Evolutionary conservation across 2,888 invertebrate species (phyloP), one percentile per base, ranked within the genome.

Genomic region (Acleris cristana): DNA sequence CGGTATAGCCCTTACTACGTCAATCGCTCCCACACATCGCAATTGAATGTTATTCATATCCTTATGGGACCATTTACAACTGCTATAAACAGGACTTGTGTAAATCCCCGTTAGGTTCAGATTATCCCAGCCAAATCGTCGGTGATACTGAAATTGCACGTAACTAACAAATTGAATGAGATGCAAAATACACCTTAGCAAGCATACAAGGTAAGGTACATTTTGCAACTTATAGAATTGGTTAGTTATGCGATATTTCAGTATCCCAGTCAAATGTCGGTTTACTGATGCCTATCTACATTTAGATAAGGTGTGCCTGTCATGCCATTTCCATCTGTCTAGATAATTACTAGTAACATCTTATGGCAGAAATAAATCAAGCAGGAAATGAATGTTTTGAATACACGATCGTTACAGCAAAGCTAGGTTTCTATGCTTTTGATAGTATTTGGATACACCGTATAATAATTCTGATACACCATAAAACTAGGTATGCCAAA

Each of bases 271-370:
- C 54, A 54, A 59, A 55, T 60, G 49, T 49, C 34, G 23, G n/a
- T 49, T 65, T 40, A 51, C 19, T 55, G 49, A 65, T 65, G 16
- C 5, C 18, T 23, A 55, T 60, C 65, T 55, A 26, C n/a, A 56
- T 44, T 48, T 65, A 59, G 48, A 34, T 58, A 65, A 58, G 59
- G 59, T 34, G 48, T 21, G 44, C 44, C 51, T 19, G 30, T 30
- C 44, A 51, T n/a, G 44, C 51, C 44, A 65, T 49, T 60, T 53
- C 49, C 23, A 49, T 44, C 49, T 49, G 54, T 49, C 60, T 19
- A 19, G 51, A 55, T 65, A 60, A 45, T 55, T 60, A 53, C 49
- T 19, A 55, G 55, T 55, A 44, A 61, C 56, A 51, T 55, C 60
- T 55, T 16, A 18, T 48, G 48, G 48, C 16, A 49, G 49, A 53